Conservation (phyloP, 2,797 vertebrate species). For the Miopithecus talapoin region DNA sequence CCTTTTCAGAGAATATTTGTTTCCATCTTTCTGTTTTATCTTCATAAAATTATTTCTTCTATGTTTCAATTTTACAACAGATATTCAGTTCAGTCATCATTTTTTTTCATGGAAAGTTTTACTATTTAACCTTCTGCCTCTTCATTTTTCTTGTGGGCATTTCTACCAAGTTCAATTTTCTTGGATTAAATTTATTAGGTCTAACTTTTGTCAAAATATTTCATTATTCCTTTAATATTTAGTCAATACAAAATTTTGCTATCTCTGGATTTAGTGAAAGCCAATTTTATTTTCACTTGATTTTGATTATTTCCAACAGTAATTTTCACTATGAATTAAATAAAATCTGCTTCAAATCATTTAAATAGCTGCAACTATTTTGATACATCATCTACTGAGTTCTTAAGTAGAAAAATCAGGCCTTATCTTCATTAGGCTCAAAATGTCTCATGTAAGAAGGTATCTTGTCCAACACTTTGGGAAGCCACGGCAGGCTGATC, state of each 20-base stretch:
- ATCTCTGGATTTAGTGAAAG: not conserved
- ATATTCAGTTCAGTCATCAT: not conserved
- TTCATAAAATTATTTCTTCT: slow-evolving; percentile 28
- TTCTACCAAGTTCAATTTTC: slow-evolving; percentile 4
- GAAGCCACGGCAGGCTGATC: not conserved
- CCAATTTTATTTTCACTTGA: not conserved
- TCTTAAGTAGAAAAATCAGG: not conserved
- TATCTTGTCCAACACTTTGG: not conserved
- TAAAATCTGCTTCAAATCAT: not conserved
- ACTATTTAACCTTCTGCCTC: not conserved
- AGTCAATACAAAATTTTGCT: not conserved
- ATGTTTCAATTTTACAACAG: slow-evolving; percentile 33
- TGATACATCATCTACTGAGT: not conserved
- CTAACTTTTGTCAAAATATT: not conserved
- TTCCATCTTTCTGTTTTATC: not conserved
- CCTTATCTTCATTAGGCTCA: not conserved
- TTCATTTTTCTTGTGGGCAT: not conserved
- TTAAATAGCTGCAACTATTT: not conserved
- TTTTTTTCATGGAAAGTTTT: not conserved
- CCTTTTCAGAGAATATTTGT: slow-evolving; percentile 14
- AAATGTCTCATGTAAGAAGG: not conserved
- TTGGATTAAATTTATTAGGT: not conserved
- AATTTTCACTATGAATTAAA: not conserved
- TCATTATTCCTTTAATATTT: not conserved
- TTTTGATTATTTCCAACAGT: not conserved